Conservation (phyloP, 2,113 vertebrate genomes). For the Siphamia tubifer region DNA sequence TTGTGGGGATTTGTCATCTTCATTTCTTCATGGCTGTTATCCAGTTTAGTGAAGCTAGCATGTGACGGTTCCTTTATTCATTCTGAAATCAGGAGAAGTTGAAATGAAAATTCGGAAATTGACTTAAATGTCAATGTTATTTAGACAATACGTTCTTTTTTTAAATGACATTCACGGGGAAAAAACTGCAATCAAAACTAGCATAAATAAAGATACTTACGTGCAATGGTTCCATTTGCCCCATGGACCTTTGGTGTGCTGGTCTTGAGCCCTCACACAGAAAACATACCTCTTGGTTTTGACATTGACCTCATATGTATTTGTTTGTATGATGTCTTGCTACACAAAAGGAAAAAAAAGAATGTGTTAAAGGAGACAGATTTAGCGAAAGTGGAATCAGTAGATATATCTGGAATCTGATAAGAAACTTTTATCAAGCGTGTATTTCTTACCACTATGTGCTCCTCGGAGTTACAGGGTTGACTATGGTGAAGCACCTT, state of each 20-base stretch:
- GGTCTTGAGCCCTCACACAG: conserved; percentile 75
- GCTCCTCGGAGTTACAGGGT: conserved; percentile 26
- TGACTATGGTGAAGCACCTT: conserved; percentile 45
- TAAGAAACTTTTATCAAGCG: neutral
- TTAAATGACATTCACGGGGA: too few relatives aligned
- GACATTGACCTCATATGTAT: neutral
- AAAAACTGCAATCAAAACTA: neutral
- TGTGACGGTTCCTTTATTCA: neutral
- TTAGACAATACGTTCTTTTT: neutral
- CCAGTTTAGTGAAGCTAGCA: neutral
- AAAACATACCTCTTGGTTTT: conserved; percentile 51
- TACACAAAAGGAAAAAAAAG: neutral
- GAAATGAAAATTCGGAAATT: neutral
- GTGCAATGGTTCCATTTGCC: conserved; percentile 63
- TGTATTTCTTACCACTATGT: conserved; percentile 3
- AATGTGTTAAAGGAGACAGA: fast-evolving
- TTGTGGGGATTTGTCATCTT: neutral
- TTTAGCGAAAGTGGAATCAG: neutral
- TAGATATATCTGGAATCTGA: neutral
- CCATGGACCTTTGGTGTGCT: conserved; percentile 49
- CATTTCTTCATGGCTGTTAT: neutral
- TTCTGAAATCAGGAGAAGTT: conserved; percentile 29
- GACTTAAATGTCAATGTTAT: neutral
- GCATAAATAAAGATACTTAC: conserved; percentile 49
- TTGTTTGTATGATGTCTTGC: neutral